phyloP scores from a whole-genome alignment of 2,797 vertebrate genomes.

The Enteromius unitaeniatus region DNA sequence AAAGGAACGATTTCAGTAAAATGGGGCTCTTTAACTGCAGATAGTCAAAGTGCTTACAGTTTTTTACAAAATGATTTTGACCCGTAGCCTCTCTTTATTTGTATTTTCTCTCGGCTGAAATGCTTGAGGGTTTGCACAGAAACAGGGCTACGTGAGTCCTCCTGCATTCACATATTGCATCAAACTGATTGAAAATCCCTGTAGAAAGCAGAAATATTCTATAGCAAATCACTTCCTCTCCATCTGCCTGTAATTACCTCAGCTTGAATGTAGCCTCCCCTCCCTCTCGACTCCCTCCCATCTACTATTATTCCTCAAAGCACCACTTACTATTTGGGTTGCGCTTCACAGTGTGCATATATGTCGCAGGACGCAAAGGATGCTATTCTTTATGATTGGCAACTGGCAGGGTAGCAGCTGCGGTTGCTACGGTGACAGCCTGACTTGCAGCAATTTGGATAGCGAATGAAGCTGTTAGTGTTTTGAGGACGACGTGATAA shows the following conservation, averaged over 20 bases:
- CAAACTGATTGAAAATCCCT: slow-evolving; percentile 59
- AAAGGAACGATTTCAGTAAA: background rate
- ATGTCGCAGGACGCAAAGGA: slow-evolving; percentile 70
- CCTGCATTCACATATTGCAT: slow-evolving; percentile 60
- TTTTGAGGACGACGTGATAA: slow-evolving; percentile 54
- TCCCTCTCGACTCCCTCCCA: slow-evolving; percentile 53
- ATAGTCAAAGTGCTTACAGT: background rate
- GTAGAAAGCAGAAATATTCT: slow-evolving; percentile 58
- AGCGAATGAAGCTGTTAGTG: slow-evolving; percentile 71
- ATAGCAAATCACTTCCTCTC: slow-evolving; percentile 64
- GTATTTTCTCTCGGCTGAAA: slow-evolving; percentile 22
- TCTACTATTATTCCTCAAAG: slow-evolving; percentile 64
- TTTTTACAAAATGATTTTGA: background rate
- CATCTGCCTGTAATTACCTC: slow-evolving; percentile 59
- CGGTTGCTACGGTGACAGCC: slow-evolving; percentile 84
- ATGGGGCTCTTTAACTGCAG: background rate
- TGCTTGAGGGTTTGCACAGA: slow-evolving; percentile 46
- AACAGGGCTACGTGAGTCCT: slow-evolving; percentile 50
- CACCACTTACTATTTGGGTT: slow-evolving; percentile 69
- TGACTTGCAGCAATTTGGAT: slow-evolving; percentile 81
- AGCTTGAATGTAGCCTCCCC: slow-evolving; percentile 46
- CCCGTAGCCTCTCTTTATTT: background rate
- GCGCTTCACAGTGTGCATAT: slow-evolving; percentile 60
- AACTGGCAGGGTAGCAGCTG: slow-evolving; percentile 64
- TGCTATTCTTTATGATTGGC: slow-evolving; percentile 76